A percentile compares a stretch with the other conserved stretches of the same genome.
Evolutionary conservation across 2,888 invertebrate genomes (phyloP).

Genomic region (Mythimna ferrago): DNA sequence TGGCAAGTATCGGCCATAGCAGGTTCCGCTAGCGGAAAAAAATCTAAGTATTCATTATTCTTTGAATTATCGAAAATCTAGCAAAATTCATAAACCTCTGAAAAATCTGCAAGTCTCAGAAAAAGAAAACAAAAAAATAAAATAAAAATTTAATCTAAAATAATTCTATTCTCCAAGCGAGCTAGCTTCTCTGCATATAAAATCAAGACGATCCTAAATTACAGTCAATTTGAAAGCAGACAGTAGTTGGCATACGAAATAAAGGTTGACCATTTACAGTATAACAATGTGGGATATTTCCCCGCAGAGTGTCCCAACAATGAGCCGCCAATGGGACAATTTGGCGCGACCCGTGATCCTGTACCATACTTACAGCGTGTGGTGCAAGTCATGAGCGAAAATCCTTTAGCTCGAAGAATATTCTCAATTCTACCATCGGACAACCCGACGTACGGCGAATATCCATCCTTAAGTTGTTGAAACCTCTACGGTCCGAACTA

Average conservation of each 20-base stretch:
- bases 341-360: constrained; percentile 73
- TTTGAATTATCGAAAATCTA: too few species aligned
- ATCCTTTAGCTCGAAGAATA: too few species aligned
- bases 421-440: too few species aligned
- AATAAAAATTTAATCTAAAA: neutral
- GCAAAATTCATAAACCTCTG: too few species aligned
- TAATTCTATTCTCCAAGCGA: constrained; percentile 3
- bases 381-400: constrained; percentile 33
- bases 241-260: constrained; percentile 63
- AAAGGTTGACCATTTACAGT: constrained; percentile 64
- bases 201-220: constrained; percentile 63
- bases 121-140: neutral
- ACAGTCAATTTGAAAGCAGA: constrained; percentile 65
- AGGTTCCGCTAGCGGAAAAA: too few species aligned
- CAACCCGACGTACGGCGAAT: too few species aligned
- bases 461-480: too few species aligned
- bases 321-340: constrained; percentile 82
- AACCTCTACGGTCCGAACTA: too few species aligned
- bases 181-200: constrained; percentile 49
- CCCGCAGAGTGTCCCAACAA: constrained; percentile 69
- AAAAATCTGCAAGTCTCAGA: too few species aligned
- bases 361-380: constrained; percentile 56
- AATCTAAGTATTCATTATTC: too few species aligned
- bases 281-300: constrained; percentile 67
- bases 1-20: too few species aligned